These are phyloP conservation scores for Mormoops blainvillei DNA, from an alignment of 2,113 vertebrate genomes.

Conservation along the genomic window DNA sequence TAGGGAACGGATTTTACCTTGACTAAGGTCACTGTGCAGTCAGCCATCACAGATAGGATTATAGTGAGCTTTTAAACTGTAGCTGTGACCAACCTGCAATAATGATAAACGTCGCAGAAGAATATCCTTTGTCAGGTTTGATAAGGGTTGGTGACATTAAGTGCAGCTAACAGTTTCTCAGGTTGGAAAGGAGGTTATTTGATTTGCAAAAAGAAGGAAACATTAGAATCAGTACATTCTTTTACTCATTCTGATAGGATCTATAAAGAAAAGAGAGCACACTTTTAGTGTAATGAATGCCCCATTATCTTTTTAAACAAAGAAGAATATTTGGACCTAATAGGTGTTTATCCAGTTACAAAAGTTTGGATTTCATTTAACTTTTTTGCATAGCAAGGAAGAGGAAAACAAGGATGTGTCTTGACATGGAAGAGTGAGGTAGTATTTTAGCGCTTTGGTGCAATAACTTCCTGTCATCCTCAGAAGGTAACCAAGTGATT, in stretches of 20 bases:
- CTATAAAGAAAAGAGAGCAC: background rate
- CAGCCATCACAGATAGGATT: background rate
- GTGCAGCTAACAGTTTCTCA: background rate
- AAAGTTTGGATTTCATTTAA: background rate
- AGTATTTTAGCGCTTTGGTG: background rate
- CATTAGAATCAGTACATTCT: background rate
- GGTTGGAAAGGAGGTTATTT: background rate
- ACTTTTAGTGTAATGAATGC: background rate
- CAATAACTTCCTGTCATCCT: background rate
- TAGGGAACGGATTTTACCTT: background rate
- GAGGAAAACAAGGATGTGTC: background rate
- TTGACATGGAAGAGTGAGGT: background rate
- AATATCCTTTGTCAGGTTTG: conserved; percentile 19
- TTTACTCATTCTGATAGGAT: background rate
- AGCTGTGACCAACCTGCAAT: background rate
- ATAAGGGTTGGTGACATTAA: background rate
- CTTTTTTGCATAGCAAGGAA: background rate
- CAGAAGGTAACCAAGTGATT: background rate
- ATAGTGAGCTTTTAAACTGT: background rate
- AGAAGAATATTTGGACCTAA: background rate
- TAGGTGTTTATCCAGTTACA: background rate
- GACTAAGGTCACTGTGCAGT: background rate
- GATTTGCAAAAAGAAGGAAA: conserved; percentile 15
- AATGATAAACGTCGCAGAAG: background rate
- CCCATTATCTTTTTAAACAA: background rate